These are phyloP conservation scores for Telmatherina bonti DNA, from an alignment of 2,797 vertebrate species.

Conservation along the genomic window DNA sequence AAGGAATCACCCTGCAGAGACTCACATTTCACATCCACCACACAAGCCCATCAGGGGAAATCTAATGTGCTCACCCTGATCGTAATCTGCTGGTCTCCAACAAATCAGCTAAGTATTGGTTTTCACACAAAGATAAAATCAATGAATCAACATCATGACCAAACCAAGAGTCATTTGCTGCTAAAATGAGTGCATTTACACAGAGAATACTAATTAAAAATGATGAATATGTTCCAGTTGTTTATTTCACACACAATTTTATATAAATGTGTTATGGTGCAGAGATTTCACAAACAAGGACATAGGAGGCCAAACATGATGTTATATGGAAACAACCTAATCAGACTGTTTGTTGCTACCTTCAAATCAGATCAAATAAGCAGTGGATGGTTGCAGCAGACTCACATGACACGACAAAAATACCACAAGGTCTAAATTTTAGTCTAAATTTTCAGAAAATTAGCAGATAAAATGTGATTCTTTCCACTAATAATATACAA, in stretches of 20 bases:
- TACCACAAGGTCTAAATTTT: background rate
- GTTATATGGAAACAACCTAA: background rate
- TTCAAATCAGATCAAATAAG: background rate
- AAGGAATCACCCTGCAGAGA: slow-evolving; percentile 30
- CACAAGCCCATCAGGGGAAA: slow-evolving; percentile 35
- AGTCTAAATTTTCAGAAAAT: no score
- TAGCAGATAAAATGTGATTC: no score
- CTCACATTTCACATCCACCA: slow-evolving; percentile 35
- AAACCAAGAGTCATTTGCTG: background rate
- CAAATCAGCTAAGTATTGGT: slow-evolving; percentile 21
- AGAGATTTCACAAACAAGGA: background rate
- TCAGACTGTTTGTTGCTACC: background rate
- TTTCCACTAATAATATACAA: background rate
- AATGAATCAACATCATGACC: background rate
- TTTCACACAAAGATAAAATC: background rate
- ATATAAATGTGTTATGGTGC: background rate
- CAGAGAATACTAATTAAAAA: background rate
- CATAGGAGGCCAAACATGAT: background rate
- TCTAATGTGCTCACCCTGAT: slow-evolving; percentile 28
- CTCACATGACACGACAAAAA: background rate
- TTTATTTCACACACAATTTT: background rate
- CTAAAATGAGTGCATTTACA: background rate
- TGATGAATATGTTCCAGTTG: background rate
- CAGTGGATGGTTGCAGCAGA: background rate
- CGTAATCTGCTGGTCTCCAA: slow-evolving; percentile 15